Conservation (phyloP, 2,888 invertebrate genomes). For the Griposia aprilina region DNA sequence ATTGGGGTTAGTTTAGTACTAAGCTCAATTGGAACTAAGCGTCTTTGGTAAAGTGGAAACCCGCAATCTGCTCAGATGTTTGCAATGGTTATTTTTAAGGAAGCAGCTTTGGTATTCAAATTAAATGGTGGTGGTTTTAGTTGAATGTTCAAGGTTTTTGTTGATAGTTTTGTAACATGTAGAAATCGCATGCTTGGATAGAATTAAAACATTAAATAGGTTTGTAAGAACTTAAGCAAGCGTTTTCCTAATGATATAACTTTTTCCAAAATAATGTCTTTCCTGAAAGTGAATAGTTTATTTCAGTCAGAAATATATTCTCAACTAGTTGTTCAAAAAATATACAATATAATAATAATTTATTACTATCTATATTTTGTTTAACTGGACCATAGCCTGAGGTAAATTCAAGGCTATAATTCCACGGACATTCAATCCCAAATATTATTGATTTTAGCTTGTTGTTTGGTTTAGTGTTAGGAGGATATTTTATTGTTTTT, state of each 20-base stretch:
- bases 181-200: not conserved
- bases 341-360: not conserved
- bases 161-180: conserved; percentile 19
- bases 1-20: conserved; percentile 67
- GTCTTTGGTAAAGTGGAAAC: conserved; percentile 81
- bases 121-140: conserved; percentile 39
- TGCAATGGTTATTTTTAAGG: conserved; percentile 72
- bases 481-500: not conserved
- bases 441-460: too few relatives aligned
- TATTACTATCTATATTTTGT: not conserved
- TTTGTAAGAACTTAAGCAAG: not conserved
- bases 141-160: conserved; percentile 32
- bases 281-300: too few relatives aligned
- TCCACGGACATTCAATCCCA: not conserved
- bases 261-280: not conserved
- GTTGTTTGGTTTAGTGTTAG: not conserved
- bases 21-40: conserved; percentile 72
- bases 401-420: not conserved
- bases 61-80: conserved; percentile 88
- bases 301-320: not conserved
- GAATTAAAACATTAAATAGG: conserved; percentile 7
- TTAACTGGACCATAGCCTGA: not conserved
- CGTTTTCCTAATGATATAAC: not conserved
- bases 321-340: not conserved
- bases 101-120: conserved; percentile 74